phyloP scores from a whole-genome alignment of 2,888 invertebrate species.

The Reticulitermes lucifugus region DNA sequence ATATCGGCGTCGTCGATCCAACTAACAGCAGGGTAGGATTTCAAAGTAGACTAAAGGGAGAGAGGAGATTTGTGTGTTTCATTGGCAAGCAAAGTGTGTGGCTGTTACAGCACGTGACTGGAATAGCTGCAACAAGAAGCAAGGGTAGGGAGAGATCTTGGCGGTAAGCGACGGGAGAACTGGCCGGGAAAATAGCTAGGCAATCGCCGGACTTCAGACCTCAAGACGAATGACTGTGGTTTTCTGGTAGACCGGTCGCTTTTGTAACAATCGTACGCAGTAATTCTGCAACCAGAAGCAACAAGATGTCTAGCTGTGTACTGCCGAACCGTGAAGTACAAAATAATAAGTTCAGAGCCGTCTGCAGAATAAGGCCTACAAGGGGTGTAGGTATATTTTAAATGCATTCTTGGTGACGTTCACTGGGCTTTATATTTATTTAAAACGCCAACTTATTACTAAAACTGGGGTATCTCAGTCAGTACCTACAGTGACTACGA shows the following conservation, averaged over 20 bases:
- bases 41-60: slow-evolving; percentile 17
- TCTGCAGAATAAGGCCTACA: no score
- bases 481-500: no score
- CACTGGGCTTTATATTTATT: no score
- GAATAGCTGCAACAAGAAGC: not conserved
- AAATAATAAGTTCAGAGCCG: no score
- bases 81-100: slow-evolving; percentile 44
- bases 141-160: not conserved
- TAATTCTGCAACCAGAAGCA: not conserved
- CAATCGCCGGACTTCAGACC: slow-evolving; percentile 19
- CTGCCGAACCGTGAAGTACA: not conserved
- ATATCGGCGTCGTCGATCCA: not conserved
- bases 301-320: not conserved
- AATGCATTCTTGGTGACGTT: no score
- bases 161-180: not conserved
- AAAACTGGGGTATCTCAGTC: no score
- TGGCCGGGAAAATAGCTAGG: not conserved
- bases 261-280: slow-evolving; percentile 12
- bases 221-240: slow-evolving; percentile 22
- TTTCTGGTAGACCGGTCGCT: slow-evolving; percentile 6
- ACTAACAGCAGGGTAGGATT: slow-evolving; percentile 6
- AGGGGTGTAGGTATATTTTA: no score
- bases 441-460: no score
- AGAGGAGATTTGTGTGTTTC: slow-evolving; percentile 23
- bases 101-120: slow-evolving; percentile 28